A percentile compares a stretch with the other conserved stretches of the same genome.
Conservation (phyloP, 2,113 vertebrate species). For the Neolamprologus tretocephalus region DNA sequence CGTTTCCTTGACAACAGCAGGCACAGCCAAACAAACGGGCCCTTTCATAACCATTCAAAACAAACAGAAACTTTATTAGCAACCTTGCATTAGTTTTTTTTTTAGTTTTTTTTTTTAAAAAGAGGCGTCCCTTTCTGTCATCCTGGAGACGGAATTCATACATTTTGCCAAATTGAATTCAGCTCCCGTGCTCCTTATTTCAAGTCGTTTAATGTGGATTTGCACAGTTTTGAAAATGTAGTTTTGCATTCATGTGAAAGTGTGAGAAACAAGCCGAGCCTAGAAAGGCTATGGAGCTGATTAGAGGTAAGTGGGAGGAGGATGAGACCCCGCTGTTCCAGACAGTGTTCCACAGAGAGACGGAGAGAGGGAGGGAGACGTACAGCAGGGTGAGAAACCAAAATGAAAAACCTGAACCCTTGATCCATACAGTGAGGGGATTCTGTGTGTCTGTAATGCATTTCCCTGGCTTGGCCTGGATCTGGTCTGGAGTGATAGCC, state of each 20-base stretch:
- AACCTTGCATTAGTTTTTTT: neutral
- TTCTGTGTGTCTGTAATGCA: neutral
- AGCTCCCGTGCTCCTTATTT: neutral
- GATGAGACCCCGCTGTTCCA: neutral
- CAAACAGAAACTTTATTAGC: slow-evolving; percentile 42
- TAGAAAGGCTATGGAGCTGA: neutral
- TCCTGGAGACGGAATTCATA: neutral
- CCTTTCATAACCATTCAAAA: slow-evolving; percentile 64
- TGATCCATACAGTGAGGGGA: neutral
- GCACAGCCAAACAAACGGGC: slow-evolving; percentile 54
- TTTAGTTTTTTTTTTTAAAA: neutral
- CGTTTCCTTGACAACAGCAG: slow-evolving; percentile 56
- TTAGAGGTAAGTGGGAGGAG: neutral
- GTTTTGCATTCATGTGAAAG: neutral
- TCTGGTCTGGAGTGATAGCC: neutral
- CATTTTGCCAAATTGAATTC: neutral
- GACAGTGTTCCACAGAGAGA: neutral
- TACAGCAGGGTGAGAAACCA: neutral
- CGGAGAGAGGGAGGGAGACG: neutral
- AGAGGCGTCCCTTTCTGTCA: neutral
- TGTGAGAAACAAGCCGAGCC: neutral
- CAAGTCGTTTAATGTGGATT: neutral
- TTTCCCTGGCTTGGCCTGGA: neutral
- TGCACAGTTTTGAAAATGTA: neutral
- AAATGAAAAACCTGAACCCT: neutral